Conservation (phyloP, 2,113 vertebrate genomes). For the Ciconia stormi region DNA sequence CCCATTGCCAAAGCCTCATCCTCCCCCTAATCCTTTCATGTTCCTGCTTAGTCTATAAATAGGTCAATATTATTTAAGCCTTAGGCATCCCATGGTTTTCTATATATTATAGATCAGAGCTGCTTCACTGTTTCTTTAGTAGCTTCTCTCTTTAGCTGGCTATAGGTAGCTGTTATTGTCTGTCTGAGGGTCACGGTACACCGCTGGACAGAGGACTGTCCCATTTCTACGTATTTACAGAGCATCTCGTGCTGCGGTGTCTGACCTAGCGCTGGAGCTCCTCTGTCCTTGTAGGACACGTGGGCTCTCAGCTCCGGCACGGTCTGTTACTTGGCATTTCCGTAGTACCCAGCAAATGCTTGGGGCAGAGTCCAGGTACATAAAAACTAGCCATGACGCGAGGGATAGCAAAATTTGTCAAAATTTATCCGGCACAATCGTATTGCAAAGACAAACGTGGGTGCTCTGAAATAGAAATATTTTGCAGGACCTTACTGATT, state of each 20-base stretch:
- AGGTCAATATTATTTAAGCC: background rate
- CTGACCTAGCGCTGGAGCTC: background rate
- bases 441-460: background rate
- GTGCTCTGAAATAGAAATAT: background rate
- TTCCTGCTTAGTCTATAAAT: background rate
- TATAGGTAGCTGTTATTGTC: background rate
- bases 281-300: background rate
- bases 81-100: background rate
- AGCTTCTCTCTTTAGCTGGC: background rate
- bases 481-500: background rate
- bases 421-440: rapidly evolving
- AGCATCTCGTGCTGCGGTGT: background rate
- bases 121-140: background rate
- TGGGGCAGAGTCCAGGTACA: background rate
- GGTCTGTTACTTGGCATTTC: background rate
- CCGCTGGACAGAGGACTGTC: background rate
- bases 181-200: background rate
- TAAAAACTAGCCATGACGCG: background rate
- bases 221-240: background rate
- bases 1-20: background rate
- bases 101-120: background rate
- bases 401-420: background rate
- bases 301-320: background rate
- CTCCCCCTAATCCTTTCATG: background rate
- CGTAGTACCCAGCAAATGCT: background rate